These are phyloP conservation scores for Pocillopora damicornis DNA, from an alignment of 64 coral and sea anemone genomes.

Conservation along the genomic window DNA sequence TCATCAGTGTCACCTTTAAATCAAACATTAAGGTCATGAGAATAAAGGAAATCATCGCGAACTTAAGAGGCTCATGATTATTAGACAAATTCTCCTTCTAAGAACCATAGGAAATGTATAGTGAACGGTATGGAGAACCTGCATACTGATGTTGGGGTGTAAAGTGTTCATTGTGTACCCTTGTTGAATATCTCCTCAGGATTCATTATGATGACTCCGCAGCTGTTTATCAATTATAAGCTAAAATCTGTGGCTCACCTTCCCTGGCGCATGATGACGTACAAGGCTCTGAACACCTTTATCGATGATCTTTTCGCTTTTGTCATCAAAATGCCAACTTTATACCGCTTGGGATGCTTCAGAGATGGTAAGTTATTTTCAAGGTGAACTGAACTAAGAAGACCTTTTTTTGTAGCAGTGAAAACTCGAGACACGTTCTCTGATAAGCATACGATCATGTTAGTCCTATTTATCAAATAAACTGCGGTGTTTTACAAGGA, in stretches of 20 bases:
- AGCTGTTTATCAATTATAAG: conserved; percentile 98
- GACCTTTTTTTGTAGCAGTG: neutral
- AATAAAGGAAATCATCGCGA: too few relatives aligned
- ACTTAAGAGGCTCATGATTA: too few relatives aligned
- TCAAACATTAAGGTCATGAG: too few relatives aligned
- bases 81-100: too few relatives aligned
- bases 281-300: conserved; percentile 97
- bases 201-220: conserved; percentile 97
- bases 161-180: too few relatives aligned
- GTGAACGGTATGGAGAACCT: too few relatives aligned
- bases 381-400: neutral
- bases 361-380: conserved; percentile 75
- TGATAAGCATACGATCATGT: too few relatives aligned
- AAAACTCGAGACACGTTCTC: neutral
- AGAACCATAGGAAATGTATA: too few relatives aligned
- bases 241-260: conserved; percentile 95
- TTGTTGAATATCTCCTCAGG: conserved; percentile 37
- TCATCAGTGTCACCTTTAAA: too few relatives aligned
- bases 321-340: conserved; percentile 98
- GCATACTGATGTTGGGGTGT: neutral
- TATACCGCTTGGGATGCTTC: conserved; percentile 95
- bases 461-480: too few relatives aligned
- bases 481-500: too few relatives aligned
- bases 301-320: conserved; percentile 99
- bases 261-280: conserved; percentile 98